Conservation (phyloP, 2,113 vertebrate genomes). For the Hystrix cristata region DNA sequence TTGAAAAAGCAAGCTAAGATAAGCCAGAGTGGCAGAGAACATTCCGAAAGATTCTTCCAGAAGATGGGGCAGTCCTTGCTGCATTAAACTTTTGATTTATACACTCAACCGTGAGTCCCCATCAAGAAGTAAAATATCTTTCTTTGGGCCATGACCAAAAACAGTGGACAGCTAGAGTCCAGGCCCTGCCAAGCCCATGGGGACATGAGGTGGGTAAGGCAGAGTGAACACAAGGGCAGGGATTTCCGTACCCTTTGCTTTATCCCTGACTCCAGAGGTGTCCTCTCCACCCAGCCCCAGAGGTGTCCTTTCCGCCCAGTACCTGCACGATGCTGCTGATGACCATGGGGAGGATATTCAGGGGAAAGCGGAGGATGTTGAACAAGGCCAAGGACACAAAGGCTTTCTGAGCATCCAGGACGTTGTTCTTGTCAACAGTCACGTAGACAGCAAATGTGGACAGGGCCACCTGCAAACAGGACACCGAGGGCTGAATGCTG, state of each 20-base stretch:
- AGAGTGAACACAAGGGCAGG: background rate
- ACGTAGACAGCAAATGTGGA: constrained; percentile 95
- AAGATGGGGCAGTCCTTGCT: background rate
- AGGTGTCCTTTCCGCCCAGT: background rate
- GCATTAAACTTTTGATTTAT: background rate
- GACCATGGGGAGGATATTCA: constrained; percentile 98
- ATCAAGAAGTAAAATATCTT: background rate
- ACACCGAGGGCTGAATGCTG: background rate
- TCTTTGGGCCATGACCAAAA: background rate
- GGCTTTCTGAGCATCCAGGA: constrained; percentile 96
- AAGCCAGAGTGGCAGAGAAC: background rate
- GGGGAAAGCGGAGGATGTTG: constrained; percentile 97
- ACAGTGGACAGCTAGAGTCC: rapidly evolving
- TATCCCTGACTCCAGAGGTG: no score
- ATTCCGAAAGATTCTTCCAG: background rate
- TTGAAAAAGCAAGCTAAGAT: background rate
- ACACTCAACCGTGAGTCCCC: rapidly evolving
- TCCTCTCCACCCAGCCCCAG: background rate
- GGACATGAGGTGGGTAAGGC: rapidly evolving
- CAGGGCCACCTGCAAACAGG: constrained; percentile 88
- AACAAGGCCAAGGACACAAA: constrained; percentile 96
- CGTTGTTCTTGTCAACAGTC: constrained; percentile 86
- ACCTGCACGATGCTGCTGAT: constrained; percentile 98
- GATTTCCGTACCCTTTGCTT: rapidly evolving
- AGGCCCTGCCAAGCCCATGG: rapidly evolving